Evolutionary conservation across 2,888 invertebrate species (phyloP).

Genomic region (Drosophila lutescens): DNA sequence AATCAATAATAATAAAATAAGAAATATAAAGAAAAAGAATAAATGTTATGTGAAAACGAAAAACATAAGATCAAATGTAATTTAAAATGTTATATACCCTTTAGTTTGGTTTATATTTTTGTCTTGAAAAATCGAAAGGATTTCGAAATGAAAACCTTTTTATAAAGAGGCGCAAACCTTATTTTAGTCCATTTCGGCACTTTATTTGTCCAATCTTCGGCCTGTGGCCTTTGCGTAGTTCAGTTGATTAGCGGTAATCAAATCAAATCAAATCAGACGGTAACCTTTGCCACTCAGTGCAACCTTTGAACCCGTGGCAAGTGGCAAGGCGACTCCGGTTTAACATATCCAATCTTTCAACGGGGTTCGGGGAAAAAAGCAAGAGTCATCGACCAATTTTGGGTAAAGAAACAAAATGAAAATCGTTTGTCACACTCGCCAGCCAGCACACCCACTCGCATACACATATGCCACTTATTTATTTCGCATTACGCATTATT

Average conservation of each 20-base stretch:
- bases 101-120: too few species aligned
- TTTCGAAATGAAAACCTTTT: not conserved
- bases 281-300: conserved; percentile 17
- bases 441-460: conserved; percentile 26
- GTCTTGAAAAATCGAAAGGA: too few species aligned
- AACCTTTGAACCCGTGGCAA: conserved; percentile 1
- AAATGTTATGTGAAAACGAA: too few species aligned
- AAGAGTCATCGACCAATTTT: conserved; percentile 59
- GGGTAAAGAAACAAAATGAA: conserved; percentile 65
- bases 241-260: conserved; percentile 44
- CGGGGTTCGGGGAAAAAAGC: conserved; percentile 2
- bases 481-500: conserved; percentile 76
- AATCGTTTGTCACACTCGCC: conserved; percentile 74
- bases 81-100: too few species aligned
- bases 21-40: too few species aligned
- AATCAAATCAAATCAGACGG: conserved; percentile 20
- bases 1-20: too few species aligned
- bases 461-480: conserved; percentile 66
- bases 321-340: not conserved
- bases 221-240: conserved; percentile 15
- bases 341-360: conserved; percentile 22
- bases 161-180: not conserved
- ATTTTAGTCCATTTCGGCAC: conserved; percentile 3
- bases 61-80: too few species aligned
- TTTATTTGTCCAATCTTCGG: conserved; percentile 20